phyloP scores from a whole-genome alignment of 2,113 vertebrate genomes.

The Myiagra hebetior region DNA sequence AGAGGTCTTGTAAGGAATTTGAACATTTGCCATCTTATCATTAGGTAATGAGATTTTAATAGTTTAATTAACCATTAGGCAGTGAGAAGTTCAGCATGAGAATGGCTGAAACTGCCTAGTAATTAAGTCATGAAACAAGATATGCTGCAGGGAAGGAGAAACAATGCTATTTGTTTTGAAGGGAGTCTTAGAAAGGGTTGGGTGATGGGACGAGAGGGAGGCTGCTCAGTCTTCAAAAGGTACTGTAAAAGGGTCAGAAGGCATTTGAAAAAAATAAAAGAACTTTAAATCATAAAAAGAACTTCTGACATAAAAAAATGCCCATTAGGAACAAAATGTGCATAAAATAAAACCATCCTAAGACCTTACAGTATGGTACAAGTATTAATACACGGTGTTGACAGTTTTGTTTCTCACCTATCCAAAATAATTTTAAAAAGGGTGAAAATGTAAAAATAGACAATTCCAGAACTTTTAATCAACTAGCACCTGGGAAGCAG shows the following conservation, averaged over 20 bases:
- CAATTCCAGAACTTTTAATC: not conserved
- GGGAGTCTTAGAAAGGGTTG: not conserved
- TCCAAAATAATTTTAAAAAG: not conserved
- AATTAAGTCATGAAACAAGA: conserved; percentile 28
- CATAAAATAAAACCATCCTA: not conserved
- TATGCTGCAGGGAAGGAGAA: conserved; percentile 9
- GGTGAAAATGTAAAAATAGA: not conserved
- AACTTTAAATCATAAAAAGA: not conserved
- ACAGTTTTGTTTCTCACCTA: not conserved
- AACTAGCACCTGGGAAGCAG: not conserved
- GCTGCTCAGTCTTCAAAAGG: not conserved
- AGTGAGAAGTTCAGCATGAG: not conserved
- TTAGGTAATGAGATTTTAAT: conserved; percentile 55
- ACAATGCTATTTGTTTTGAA: not conserved
- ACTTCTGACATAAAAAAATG: not conserved
- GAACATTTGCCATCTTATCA: conserved; percentile 26
- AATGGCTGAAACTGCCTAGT: not conserved
- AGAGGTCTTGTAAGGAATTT: conserved; percentile 18
- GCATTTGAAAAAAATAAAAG: not conserved
- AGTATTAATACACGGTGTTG: not conserved
- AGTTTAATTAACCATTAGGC: conserved; percentile 38
- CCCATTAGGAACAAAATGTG: not conserved
- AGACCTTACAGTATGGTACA: not conserved
- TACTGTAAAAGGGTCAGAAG: not conserved
- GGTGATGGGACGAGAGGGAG: not conserved